phyloP scores from a whole-genome alignment of 2,113 vertebrate genomes.

The Upupa epops region DNA sequence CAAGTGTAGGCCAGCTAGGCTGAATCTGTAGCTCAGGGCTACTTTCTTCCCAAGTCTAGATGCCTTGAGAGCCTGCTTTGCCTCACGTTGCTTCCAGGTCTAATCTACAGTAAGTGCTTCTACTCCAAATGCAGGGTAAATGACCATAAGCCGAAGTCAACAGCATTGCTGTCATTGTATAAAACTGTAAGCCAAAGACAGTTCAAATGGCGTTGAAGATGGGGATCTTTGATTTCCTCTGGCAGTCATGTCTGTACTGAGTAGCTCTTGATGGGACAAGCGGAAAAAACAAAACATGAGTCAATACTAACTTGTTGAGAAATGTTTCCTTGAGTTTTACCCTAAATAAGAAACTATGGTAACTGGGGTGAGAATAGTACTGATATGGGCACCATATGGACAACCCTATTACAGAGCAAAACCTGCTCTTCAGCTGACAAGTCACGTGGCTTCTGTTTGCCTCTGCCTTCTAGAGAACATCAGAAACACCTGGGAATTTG shows the following conservation, averaged over 20 bases:
- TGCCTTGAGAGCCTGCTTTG: background rate
- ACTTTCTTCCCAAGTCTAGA: background rate
- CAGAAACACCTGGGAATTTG: conserved; percentile 39
- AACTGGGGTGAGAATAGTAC: background rate
- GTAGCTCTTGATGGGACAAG: background rate
- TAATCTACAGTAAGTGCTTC: background rate
- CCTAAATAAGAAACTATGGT: background rate
- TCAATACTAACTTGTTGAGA: background rate
- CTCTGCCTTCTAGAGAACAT: background rate
- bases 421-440: background rate
- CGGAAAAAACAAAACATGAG: background rate
- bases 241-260: background rate
- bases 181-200: background rate
- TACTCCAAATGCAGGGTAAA: background rate
- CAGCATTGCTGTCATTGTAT: background rate
- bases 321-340: background rate
- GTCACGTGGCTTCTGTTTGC: background rate
- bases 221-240: background rate
- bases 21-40: background rate
- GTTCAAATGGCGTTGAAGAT: background rate
- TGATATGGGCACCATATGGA: background rate
- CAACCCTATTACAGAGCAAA: background rate
- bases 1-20: background rate
- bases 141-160: background rate
- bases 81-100: background rate